Percentiles rank a stretch among this genome's conserved stretches.
phyloP scores from a whole-genome alignment of 2,113 vertebrate genomes.

The Panthera uncia region DNA sequence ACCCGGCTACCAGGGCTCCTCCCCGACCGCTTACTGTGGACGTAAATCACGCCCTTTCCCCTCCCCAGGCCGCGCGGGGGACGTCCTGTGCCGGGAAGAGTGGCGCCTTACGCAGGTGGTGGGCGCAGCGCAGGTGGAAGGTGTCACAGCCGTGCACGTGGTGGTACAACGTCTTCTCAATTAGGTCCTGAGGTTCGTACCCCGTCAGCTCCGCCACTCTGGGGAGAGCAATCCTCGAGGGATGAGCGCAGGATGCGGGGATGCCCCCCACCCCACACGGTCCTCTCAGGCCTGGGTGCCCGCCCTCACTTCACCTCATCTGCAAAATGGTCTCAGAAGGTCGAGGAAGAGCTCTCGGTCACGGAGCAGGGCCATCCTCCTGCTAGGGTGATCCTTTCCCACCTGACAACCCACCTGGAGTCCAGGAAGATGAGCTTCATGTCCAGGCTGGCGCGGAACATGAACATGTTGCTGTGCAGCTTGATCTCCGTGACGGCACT shows the following conservation, averaged over 20 bases:
- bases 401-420: slow-evolving; percentile 89
- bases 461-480: slow-evolving; percentile 99
- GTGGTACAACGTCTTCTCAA: slow-evolving; percentile 99
- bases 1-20: rapidly evolving
- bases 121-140: slow-evolving; percentile 97
- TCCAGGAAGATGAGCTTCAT: slow-evolving; percentile 99
- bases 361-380: background rate
- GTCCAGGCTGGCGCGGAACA: slow-evolving; percentile 98
- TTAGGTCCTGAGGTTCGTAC: slow-evolving; percentile 99
- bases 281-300: background rate
- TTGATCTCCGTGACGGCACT: slow-evolving; percentile 98
- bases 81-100: background rate
- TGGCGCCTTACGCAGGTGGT: slow-evolving; percentile 94
- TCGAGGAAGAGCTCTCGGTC: background rate
- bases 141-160: slow-evolving; percentile 98
- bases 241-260: background rate
- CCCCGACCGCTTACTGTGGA: rapidly evolving
- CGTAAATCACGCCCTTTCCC: no score
- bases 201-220: slow-evolving; percentile 98
- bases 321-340: background rate
- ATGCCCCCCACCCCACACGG: background rate
- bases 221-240: background rate
- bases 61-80: rapidly evolving
- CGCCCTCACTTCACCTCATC: background rate
- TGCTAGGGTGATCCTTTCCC: background rate